These are phyloP conservation scores for Gallinago solitaria DNA, from an alignment of 2,797 vertebrate species.

Conservation along the genomic window DNA sequence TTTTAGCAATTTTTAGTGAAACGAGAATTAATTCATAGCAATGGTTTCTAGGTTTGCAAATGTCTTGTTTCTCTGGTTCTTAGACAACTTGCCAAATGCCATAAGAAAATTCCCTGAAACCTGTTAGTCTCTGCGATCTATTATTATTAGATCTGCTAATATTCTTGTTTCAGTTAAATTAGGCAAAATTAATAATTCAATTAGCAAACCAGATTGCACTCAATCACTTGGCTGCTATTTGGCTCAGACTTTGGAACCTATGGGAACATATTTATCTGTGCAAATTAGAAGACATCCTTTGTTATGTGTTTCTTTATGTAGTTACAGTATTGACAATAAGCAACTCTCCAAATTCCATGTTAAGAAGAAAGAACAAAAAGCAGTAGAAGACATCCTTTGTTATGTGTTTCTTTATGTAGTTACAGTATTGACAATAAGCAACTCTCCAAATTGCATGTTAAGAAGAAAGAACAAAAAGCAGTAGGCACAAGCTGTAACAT, in stretches of 20 bases:
- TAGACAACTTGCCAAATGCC: background rate
- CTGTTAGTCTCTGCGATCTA: background rate
- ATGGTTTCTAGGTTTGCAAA: background rate
- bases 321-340: background rate
- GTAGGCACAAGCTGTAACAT: background rate
- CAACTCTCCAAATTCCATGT: background rate
- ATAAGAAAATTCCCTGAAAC: background rate
- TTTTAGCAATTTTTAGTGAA: background rate
- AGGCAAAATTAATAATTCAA: background rate
- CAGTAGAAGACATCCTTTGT: background rate
- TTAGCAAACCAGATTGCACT: background rate
- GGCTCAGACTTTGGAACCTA: background rate
- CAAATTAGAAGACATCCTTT: background rate
- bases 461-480: background rate
- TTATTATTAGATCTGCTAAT: background rate
- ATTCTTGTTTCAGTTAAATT: background rate
- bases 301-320: background rate
- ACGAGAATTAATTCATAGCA: background rate
- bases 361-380: background rate
- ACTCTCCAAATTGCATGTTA: background rate
- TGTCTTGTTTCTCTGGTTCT: background rate
- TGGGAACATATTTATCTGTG: background rate
- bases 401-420: background rate
- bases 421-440: background rate
- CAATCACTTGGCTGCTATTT: background rate